Conservation (phyloP, 1,140 invertebrate genomes). For the Drosophila saltans region DNA sequence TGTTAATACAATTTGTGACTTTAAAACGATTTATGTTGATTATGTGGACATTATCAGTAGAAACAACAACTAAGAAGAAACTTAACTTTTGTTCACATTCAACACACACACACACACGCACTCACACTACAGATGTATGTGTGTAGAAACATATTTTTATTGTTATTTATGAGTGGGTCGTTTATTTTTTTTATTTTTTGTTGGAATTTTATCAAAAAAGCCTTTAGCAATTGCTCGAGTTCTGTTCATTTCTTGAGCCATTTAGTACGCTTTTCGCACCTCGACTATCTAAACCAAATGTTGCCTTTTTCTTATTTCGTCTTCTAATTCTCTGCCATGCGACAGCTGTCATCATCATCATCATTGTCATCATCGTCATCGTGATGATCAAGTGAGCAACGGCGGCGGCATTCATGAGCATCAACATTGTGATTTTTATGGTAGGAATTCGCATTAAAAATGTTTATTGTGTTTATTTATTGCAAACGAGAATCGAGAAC, state of each 20-base stretch:
- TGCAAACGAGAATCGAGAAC: slow-evolving; percentile 70
- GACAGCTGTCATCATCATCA: slow-evolving; percentile 66
- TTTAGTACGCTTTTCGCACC: slow-evolving; percentile 74
- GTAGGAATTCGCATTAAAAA: slow-evolving; percentile 79
- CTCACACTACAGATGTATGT: neutral
- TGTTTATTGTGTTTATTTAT: slow-evolving; percentile 81
- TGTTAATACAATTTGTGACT: slow-evolving; percentile 74
- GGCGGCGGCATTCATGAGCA: slow-evolving; percentile 34
- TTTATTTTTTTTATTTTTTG: slow-evolving; percentile 17
- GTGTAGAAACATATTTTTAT: slow-evolving; percentile 53
- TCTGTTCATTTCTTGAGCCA: slow-evolving; percentile 52
- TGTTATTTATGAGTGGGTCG: slow-evolving; percentile 58
- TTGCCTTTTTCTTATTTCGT: slow-evolving; percentile 27
- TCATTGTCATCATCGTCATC: slow-evolving; percentile 14
- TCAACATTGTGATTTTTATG: slow-evolving; percentile 68
- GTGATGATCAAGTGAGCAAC: neutral
- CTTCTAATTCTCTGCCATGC: slow-evolving; percentile 50
- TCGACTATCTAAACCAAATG: slow-evolving; percentile 13
- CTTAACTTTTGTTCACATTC: slow-evolving; percentile 30
- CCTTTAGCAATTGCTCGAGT: slow-evolving; percentile 23
- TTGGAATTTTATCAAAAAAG: slow-evolving; percentile 67
- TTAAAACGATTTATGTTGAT: slow-evolving; percentile 75
- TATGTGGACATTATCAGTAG: slow-evolving; percentile 34
- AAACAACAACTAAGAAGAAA: slow-evolving; percentile 16
- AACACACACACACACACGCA: slow-evolving; percentile 8